Percentiles rank a stretch among this genome's conserved stretches.
phyloP scores from a whole-genome alignment of 2,113 vertebrate species.

The Pachyramphus minor region DNA sequence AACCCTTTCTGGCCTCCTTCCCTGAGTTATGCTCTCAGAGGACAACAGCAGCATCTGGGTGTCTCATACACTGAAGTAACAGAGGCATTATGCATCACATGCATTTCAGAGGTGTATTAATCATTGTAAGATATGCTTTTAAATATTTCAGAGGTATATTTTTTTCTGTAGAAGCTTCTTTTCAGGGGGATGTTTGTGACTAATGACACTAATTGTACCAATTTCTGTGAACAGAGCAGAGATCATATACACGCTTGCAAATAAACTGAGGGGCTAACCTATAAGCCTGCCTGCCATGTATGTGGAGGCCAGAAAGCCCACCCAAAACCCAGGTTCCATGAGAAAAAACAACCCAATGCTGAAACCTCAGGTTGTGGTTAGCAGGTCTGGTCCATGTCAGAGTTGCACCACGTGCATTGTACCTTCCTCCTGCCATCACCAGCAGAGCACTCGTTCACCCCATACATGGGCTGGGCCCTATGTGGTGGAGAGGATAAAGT shows the following conservation, averaged over 20 bases:
- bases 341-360: not conserved
- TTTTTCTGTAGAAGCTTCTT: not conserved
- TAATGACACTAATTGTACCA: not conserved
- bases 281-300: not conserved
- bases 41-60: not conserved
- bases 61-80: not conserved
- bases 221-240: not conserved
- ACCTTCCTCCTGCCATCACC: not conserved
- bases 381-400: not conserved
- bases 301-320: not conserved
- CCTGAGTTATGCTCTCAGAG: not conserved
- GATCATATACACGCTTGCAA: accelerated
- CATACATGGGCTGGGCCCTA: not conserved
- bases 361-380: not conserved
- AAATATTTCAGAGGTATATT: not conserved
- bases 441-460: not conserved
- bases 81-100: not conserved
- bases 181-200: not conserved
- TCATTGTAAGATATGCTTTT: not conserved
- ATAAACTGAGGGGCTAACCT: not conserved
- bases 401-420: accelerated
- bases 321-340: not conserved
- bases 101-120: not conserved
- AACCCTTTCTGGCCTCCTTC: not conserved
- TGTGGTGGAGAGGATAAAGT: not conserved